These are phyloP conservation scores for Beroe ovata DNA, from an alignment of 37 sponge, comb jelly and placozoan species.

Conservation along the genomic window DNA sequence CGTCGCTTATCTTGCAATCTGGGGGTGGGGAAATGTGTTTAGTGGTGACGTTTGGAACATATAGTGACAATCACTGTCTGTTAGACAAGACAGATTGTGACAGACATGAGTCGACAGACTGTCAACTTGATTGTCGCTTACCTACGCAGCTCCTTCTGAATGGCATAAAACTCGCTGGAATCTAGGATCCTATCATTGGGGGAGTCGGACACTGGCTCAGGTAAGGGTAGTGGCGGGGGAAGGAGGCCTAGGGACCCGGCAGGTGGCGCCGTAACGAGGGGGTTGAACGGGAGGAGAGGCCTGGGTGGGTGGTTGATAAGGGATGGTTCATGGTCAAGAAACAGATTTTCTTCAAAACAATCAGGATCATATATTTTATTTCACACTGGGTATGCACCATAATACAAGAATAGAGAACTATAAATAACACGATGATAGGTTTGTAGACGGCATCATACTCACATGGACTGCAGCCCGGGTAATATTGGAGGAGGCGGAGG, in stretches of 20 bases:
- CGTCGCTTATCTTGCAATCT: slow-evolving; percentile 26
- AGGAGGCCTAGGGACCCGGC: not conserved
- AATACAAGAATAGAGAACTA: no score
- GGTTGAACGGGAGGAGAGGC: slow-evolving; percentile 15
- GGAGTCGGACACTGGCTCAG: slow-evolving; percentile 5
- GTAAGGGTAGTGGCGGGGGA: slow-evolving; percentile 52
- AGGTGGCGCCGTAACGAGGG: not conserved
- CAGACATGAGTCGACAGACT: no score
- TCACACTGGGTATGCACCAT: no score
- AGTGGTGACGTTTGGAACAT: not conserved
- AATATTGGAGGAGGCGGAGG: not conserved
- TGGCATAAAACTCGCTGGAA: slow-evolving; percentile 55
- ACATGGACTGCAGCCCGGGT: not conserved
- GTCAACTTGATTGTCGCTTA: no score
- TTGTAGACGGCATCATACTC: no score
- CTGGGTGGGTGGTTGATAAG: not conserved
- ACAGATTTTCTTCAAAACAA: no score
- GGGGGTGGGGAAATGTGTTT: no score
- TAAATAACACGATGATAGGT: no score
- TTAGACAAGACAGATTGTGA: no score
- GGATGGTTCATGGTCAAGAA: no score
- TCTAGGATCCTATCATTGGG: slow-evolving; percentile 43
- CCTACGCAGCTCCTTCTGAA: slow-evolving; percentile 46
- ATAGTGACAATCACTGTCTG: no score
- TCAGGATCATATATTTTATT: no score